Percentiles rank a stretch among this genome's conserved stretches.
phyloP scores from a whole-genome alignment of 1,140 invertebrate species.

The Drosophila athabasca region DNA sequence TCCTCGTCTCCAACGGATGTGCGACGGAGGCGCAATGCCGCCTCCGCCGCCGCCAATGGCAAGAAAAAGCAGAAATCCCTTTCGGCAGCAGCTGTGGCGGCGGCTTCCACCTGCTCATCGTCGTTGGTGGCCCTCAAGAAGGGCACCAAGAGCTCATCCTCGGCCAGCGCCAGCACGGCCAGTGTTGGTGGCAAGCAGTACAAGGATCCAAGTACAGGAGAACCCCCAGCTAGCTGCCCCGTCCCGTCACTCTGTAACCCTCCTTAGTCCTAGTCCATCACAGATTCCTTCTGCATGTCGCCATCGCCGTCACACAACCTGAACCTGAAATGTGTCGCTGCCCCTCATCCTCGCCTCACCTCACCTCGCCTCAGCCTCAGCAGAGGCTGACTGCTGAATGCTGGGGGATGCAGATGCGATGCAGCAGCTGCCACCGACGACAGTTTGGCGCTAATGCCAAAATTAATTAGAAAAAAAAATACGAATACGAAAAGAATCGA shows the following conservation, averaged over 20 bases:
- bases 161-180: conserved; percentile 31
- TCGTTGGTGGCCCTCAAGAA: conserved; percentile 63
- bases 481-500: conserved; percentile 47
- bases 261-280: no score
- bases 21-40: conserved; percentile 3
- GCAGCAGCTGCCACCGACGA: conserved; percentile 45
- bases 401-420: conserved; percentile 26
- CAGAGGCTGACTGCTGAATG: no score
- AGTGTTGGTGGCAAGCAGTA: conserved; percentile 66
- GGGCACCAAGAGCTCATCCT: conserved; percentile 50
- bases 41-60: conserved; percentile 40
- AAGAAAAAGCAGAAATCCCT: conserved; percentile 30
- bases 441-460: conserved; percentile 73
- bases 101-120: conserved; percentile 42
- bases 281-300: no score
- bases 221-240: not conserved
- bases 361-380: no score
- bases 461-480: conserved; percentile 64
- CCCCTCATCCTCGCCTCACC: no score
- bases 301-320: no score
- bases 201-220: conserved; percentile 81
- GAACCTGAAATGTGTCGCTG: no score
- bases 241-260: not conserved
- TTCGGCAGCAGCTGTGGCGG: conserved; percentile 36
- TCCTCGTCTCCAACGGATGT: conserved; percentile 13